Evolutionary conservation across 2,888 invertebrate genomes (phyloP), one percentile per base, ranked within the genome.

Genomic region (Selenia dentaria): DNA sequence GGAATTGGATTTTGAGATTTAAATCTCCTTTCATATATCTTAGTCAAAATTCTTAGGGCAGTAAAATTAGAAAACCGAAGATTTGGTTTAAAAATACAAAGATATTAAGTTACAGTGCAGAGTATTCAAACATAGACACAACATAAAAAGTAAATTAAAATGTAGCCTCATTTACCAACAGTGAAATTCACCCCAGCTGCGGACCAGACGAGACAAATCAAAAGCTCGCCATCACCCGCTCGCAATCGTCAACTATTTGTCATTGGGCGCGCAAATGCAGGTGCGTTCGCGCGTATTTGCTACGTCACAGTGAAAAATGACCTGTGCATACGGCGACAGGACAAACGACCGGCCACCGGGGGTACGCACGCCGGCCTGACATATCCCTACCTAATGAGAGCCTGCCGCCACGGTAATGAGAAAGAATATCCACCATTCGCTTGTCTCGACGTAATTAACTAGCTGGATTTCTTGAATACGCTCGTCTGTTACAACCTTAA

Each of bases 351-450:
- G 69, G 58, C 70, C 67, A 71, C 67, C 70, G 67, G 59, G 67
- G 63, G 64, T 54, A 67, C 72, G 62, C 65, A 70, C 71, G 70
- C 74, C 64, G 61, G 64, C 51, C 67, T 74, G 83, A 82, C 79
- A 79, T 76, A 79, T 76, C 62, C 75, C 59, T 64, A 68, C 74
- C 69, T 83, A 82, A 83, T 83, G 81, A 81, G 79, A 67, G 60
- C 69, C 71, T 62, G 65, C 68, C 68, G 70, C 64, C 65, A 66
- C 66, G 58, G 69, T 77, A 80, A 79, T 77, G 79, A 80, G 76
- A 78, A 80, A 77, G 73, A 79, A 76, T 80, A 78, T 70, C 68
- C 65, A 67, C 74, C 69, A 79, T 78, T 76, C 61, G 70, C 68
- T 68, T 73, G 74, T 73, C 70, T 62, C 56, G 42, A 44, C 56